Evolutionary conservation across 1,140 invertebrate species (phyloP), one percentile per base, ranked within the genome.

Genomic region (Eurosta solidaginis): DNA sequence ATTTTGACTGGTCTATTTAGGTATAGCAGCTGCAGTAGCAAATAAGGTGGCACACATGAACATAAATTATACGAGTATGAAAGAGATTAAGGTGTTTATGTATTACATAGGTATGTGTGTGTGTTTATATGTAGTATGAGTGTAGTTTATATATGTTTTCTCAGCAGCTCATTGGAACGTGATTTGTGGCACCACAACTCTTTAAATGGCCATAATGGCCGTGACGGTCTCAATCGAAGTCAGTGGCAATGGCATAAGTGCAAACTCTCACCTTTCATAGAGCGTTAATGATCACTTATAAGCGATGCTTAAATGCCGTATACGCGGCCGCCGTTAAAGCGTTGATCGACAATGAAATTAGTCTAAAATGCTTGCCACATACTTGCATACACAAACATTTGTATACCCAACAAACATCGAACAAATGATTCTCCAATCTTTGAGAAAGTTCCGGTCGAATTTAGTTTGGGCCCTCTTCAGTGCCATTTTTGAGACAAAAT

Each of bases 181-280:
- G 14, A 59, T 3, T 59, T 59, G 54, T 59, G 27, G 29, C 14
- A 4, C 45, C 3, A 47, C 22, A 22, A 22, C n/a, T 5, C 54
- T 59, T 29, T 33, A 47, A 47, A 47, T 47, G 45, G 36, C 29
- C 17, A 36, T n/a, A 68, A 68, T 33, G 40, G 59, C 27, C 20
- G 59, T 10, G 10, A 22, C 49, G 10, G 49, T 52, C 4, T n/a
- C 59, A 68, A 33, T 68, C 59, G 45, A 47, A 47, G 45, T 47
- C 45, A n/a, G 6, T 17, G 2, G 45, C 45, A 47, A n/a, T 33
- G 59, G n/a, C 59, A 40, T 22, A 40, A 17, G 59, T 68, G 33
- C 17, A 36, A 68, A 68, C 59, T 68, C 59, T 68, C 59, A 68
- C 59, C 59, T 68, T 68, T 68, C 59, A 68, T 68, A 68, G 59